Evolutionary conservation across 2,888 invertebrate genomes (phyloP), one percentile per base, ranked within the genome.

Genomic region (Lasioglossum leucozonium): DNA sequence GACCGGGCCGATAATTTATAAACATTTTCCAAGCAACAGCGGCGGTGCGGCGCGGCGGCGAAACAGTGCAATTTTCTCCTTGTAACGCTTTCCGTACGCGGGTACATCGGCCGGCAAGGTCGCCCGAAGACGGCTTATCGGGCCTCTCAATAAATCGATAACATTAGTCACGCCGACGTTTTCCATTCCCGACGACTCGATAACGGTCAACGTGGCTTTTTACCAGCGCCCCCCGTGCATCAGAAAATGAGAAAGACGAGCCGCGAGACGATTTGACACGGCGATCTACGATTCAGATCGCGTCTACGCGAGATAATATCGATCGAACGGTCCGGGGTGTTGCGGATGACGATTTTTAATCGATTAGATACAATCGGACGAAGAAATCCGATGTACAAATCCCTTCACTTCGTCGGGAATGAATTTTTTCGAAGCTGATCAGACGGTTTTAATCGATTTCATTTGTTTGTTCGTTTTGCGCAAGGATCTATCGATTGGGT

Each of bases 11-110:
- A 73, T 81, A 81, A 86, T 86, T 87, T 87, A 83, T 77, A 79
- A 86, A 87, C 86, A 83, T 87, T 84, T 86, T 79, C 77, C 79
- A 76, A 30, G 58, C 30, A 16, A 5, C 51, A 6, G 22, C 44
- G 8, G 11, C n/a, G n/a, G n/a, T n/a, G n/a, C n/a, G n/a, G n/a
- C n/a, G n/a, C n/a, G n/a, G 55, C 51, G 58, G 51, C n/a, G 44
- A 51, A 82, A 40, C 72, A 62, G 78, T n/a, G 34, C 77, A 77
- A 69, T 85, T 81, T 81, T 85, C 86, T 84, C 86, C 86, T 86
- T 79, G 81, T 83, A 81, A 86, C 77, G 81, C 74, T 86, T 86
- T 77, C 81, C 76, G 81, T 5, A 40, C 74, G 65, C 55, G 47
- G 65, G 58, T 5, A 30, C 16, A 62, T 62, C 58, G 58, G 47